Base-by-base conservation (phyloP, 2,113 vertebrate genomes). In the Mobula birostris region DNA sequence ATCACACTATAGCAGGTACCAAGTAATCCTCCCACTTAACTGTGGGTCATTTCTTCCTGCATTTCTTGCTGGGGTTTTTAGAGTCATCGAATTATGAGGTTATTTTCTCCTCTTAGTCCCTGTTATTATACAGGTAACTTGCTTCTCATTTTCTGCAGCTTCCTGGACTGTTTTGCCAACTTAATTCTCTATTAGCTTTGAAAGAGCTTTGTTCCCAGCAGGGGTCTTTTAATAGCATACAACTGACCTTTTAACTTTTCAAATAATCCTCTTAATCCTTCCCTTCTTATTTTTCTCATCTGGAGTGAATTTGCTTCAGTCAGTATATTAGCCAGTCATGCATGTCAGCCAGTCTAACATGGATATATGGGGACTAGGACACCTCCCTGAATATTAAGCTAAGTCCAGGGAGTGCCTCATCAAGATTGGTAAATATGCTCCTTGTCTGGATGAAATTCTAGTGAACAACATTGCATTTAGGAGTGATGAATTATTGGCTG, bases 191-290 rank as follows among this genome's bases (percentile, higher is more conserved):
- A 56, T 82, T 82, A 56, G 78, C 32, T 83, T 56, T 83, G 1
- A 7, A 58, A 2, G 48, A 83, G 21, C 48, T 58, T 83, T 56
- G 2, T 56, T 58, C 48, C 48, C 80, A 24, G 24, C 56, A 63
- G 5, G 12, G 83, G 11, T 29, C 83, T 63, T 15, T 87, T 14
- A 63, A n/a, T 29, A 12, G 58, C 12, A n/a, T 63, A 63, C 63
- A 11, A 12, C 27, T 87, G 56, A 87, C 56, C 48, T 87, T 63
- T 63, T 87, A 87, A 61, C 83, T 29, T 87, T 63, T 14, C 83
- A 63, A 29, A 63, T n/a, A 87, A 87, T 87, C 80, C 58, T 63
- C 83, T 63, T 87, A n/a, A 87, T 79, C 58, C 83, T n/a, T 29
- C 58, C 76, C 56, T 87, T 87, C 58, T 58, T 4, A 61, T 63